Conservation (phyloP, 1,140 invertebrate genomes). For the Gyrodactylus salaris region DNA sequence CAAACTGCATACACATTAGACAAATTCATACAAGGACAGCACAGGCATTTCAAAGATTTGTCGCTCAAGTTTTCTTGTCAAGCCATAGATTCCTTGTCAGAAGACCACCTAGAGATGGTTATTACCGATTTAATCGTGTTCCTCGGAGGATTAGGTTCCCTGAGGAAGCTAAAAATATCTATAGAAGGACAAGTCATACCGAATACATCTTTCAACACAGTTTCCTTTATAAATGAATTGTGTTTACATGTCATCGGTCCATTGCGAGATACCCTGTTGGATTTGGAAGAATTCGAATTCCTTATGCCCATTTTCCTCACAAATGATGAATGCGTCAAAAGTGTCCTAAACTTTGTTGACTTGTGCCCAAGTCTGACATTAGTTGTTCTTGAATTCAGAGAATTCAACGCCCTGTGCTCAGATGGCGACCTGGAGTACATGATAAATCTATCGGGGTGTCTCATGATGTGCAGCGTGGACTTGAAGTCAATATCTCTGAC, state of each 20-base stretch:
- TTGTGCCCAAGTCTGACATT: background rate
- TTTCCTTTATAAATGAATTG: background rate
- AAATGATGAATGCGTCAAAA: background rate
- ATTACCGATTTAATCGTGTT: too few relatives aligned
- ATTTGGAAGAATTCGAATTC: background rate
- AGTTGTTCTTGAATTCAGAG: background rate
- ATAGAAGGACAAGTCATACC: too few relatives aligned
- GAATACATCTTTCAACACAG: too few relatives aligned
- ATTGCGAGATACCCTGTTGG: background rate
- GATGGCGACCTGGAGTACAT: background rate
- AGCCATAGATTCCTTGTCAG: too few relatives aligned
- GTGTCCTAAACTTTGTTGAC: background rate
- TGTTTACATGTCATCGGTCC: background rate
- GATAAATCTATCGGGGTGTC: background rate
- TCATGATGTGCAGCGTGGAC: background rate
- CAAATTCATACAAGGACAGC: too few relatives aligned
- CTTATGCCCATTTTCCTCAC: background rate
- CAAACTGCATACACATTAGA: too few relatives aligned
- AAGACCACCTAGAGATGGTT: too few relatives aligned
- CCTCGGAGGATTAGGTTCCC: too few relatives aligned
- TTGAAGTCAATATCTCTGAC: background rate
- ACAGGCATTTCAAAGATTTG: too few relatives aligned
- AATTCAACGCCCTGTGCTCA: background rate
- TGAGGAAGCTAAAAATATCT: too few relatives aligned
- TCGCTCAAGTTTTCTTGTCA: too few relatives aligned